These are phyloP conservation scores for Agrochola macilenta DNA, from an alignment of 2,888 invertebrate species.

Conservation along the genomic window DNA sequence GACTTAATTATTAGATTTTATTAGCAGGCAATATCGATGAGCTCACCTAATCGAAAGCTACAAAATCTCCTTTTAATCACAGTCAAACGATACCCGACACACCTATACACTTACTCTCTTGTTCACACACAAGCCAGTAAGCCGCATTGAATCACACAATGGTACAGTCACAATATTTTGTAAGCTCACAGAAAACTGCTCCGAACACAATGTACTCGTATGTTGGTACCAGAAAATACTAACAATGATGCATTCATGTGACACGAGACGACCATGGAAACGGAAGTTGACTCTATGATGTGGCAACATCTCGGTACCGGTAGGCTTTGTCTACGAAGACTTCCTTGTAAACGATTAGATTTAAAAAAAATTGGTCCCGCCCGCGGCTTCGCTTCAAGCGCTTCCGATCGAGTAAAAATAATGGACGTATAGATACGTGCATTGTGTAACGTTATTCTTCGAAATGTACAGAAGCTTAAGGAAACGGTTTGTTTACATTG, in stretches of 20 bases:
- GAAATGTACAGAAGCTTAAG: neutral
- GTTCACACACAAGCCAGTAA: conserved; percentile 60
- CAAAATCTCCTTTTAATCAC: conserved; percentile 11
- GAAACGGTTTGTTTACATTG: neutral
- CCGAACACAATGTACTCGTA: conserved; percentile 57
- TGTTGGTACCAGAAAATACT: conserved; percentile 62
- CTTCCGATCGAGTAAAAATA: conserved; percentile 14
- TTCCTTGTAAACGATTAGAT: conserved; percentile 67
- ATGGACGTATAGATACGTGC: neutral
- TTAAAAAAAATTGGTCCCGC: conserved; percentile 52
- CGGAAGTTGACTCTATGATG: conserved; percentile 83
- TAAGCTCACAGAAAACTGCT: conserved; percentile 78
- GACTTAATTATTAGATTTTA: neutral
- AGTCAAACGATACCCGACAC: conserved; percentile 49
- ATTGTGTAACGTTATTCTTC: neutral
- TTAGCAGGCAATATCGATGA: neutral
- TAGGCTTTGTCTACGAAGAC: conserved; percentile 71
- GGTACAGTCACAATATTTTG: conserved; percentile 81
- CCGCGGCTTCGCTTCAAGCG: conserved; percentile 33
- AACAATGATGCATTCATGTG: conserved; percentile 75
- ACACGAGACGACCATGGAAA: conserved; percentile 71
- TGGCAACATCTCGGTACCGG: conserved; percentile 69
- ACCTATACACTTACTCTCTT: conserved; percentile 41
- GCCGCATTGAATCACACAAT: conserved; percentile 75
- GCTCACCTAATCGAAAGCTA: neutral